Evolutionary conservation across 2,113 vertebrate genomes (phyloP), one percentile per base, ranked within the genome.

Genomic region (human): DNA sequence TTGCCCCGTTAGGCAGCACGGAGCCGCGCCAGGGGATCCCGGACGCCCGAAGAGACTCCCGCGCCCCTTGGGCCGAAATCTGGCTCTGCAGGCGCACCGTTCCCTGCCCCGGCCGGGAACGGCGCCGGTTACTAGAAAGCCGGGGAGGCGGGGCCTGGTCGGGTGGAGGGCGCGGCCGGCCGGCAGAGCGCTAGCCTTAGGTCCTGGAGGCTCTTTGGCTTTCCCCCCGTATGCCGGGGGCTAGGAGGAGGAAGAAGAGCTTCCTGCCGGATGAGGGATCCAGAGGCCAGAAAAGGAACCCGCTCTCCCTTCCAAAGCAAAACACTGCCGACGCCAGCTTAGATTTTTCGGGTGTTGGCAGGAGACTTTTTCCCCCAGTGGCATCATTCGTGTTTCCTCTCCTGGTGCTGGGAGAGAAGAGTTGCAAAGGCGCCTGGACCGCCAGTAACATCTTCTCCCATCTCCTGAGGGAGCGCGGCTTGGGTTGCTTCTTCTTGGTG

Each of bases 71-170:
- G 57, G 89, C 61, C 10, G 5, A 52, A 92, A 22, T 70, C 8
- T 43, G 81, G n/a, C 13, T 45, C 48, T 35, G 50, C 72, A 9
- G 82, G 72, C 7, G 78, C 50, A 57, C 27, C 4, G 6, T 90
- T 55, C 43, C 20, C 83, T 0, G 57, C 10, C 18, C n/a, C 0
- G 38, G 52, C 64, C 38, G 6, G 18, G 38, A 25, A 32, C 30
- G 79, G n/a, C 35, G 18, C 70, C 6, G 25, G 57, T 76, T 90
- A 35, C 91, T 88, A 95, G 92, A 92, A 85, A 96, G 97, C 83
- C 61, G 2, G 35, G 72, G 73, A 66, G 94, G 97, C 86, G 85
- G 85, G 78, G 83, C 95, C 73, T n/a, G 83, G 59, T 14, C 22
- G n/a, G 40, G 27, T 8, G 73, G 59, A 89, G 96, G 84, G 80